Percentiles rank a stretch among this genome's conserved stretches.
phyloP scores from a whole-genome alignment of 2,113 vertebrate species.

The Pantherophis guttatus region DNA sequence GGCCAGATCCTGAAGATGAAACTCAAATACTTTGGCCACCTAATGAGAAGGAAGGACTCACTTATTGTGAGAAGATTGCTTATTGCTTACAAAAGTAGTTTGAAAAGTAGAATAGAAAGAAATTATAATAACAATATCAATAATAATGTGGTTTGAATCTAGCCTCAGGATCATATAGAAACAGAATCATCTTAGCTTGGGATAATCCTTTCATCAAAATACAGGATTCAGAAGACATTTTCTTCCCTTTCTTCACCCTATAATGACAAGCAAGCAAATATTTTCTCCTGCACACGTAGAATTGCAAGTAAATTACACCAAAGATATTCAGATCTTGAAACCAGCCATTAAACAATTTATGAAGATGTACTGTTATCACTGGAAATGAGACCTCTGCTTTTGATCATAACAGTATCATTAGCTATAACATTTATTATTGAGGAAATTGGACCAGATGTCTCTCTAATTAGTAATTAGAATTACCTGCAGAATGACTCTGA shows the following conservation, averaged over 20 bases:
- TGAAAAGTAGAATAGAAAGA: not conserved
- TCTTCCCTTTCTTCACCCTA: not conserved
- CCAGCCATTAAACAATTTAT: not conserved
- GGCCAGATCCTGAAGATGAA: too few species aligned
- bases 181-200: not conserved
- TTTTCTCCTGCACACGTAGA: not conserved
- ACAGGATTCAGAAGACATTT: not conserved
- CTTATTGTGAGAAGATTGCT: not conserved
- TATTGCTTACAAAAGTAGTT: not conserved
- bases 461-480: constrained; percentile 40
- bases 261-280: not conserved
- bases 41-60: too few species aligned
- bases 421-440: constrained; percentile 3
- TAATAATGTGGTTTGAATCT: not conserved
- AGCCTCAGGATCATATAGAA: not conserved
- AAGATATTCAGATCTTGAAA: not conserved
- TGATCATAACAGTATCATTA: constrained; percentile 5
- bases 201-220: not conserved
- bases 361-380: not conserved
- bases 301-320: not conserved
- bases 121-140: not conserved
- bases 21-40: too few species aligned
- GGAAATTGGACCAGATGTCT: constrained; percentile 20
- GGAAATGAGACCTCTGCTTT: not conserved
- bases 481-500: constrained; percentile 20